Base-by-base conservation (phyloP, 2,888 invertebrate genomes). In the Metalampra italica region DNA sequence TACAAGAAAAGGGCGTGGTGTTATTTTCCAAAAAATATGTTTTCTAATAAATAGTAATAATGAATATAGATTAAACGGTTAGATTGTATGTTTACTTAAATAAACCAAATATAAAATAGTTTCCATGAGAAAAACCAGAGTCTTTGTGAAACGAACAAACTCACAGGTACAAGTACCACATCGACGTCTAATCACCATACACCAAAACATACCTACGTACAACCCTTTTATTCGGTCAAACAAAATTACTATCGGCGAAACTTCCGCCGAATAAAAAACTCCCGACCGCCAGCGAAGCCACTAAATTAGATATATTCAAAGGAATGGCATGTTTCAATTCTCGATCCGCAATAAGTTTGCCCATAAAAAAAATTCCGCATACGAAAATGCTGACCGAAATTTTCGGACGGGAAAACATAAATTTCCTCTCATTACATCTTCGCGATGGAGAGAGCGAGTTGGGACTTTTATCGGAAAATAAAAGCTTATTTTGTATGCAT, bases 251-350 rank as follows among this genome's bases (percentile, higher is more conserved):
- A 66, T 57, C 57, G 45, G 38, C 43, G 54, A 69, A 72, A 70
- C 60, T 72, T 71, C 61, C 51, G 39, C 53, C 57, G 54, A 57
- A 66, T 61, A 66, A 71, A 70, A 74, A 74, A 61, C 58, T 54
- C 50, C 40, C 36, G 47, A 34, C 45, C 44, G 46, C 48, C 38
- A 53, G 39, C 59, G 52, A 59, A 60, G 58, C 62, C 64, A 71
- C 69, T 75, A 78, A 79, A 80, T 79, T 79, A 79, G 71, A 67
- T 66, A 66, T 75, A 75, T 79, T 78, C 78, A 76, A 76, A 75
- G 66, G 68, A 68, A 62, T 60, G 51, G 59, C 69, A 73, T 64
- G 63, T 74, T 73, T 69, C 72, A 70, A 71, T 72, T 69, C 60
- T 55, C 53, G 66, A 64, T 70, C 58, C 61, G 54, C 57, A 57